phyloP scores from a whole-genome alignment of 2,113 vertebrate genomes.

The Alosa alosa region DNA sequence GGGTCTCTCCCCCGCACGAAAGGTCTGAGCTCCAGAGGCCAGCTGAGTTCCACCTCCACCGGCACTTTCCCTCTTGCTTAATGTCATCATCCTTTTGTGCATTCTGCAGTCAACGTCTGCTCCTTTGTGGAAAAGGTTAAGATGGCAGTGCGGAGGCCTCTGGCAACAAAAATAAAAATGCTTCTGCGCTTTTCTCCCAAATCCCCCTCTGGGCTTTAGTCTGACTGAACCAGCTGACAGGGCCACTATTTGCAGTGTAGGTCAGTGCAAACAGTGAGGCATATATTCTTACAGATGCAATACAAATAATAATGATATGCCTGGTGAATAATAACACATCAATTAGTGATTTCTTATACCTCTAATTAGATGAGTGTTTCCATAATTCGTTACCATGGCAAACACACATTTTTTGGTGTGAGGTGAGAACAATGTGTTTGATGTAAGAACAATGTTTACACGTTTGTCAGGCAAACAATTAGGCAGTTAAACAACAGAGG shows the following conservation, averaged over 20 bases:
- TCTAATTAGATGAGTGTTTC: background rate
- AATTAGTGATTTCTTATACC: background rate
- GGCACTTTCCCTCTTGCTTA: constrained; percentile 65
- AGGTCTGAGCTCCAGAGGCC: constrained; percentile 61
- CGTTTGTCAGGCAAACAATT: background rate
- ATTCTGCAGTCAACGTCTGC: constrained; percentile 65
- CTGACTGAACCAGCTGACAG: constrained; percentile 62
- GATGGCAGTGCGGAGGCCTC: constrained; percentile 57
- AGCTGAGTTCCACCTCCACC: constrained; percentile 41
- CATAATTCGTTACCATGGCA: background rate
- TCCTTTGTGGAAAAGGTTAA: constrained; percentile 74
- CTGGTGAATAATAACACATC: background rate
- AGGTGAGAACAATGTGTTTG: no score
- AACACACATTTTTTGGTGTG: background rate
- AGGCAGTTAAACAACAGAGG: background rate
- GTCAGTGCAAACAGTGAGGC: constrained; percentile 65
- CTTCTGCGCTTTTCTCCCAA: constrained; percentile 37
- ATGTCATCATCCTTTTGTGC: constrained; percentile 73
- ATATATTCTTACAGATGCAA: constrained; percentile 61
- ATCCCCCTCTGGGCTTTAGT: constrained; percentile 49
- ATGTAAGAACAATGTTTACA: background rate
- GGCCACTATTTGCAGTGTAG: constrained; percentile 60
- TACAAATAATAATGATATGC: background rate
- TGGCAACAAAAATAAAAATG: constrained; percentile 33
- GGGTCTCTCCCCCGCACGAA: constrained; percentile 45